A percentile compares a stretch with the other conserved stretches of the same genome.
Evolutionary conservation across 1,140 invertebrate species (phyloP).

Genomic region (Brevipalpus yothersi): DNA sequence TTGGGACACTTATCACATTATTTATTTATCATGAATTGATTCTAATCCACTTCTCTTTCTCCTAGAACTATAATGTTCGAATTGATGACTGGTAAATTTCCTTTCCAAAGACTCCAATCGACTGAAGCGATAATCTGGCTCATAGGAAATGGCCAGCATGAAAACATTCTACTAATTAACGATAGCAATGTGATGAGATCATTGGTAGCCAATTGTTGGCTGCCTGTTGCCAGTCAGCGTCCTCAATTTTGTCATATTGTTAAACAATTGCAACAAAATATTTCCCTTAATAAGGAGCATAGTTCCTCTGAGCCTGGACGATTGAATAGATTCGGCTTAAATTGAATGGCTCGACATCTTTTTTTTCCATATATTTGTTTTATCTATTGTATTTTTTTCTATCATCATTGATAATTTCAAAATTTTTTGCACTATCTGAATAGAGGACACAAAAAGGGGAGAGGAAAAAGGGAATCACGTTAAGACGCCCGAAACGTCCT

Average conservation of each 20-base stretch:
- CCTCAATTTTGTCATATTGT: slow-evolving; percentile 16
- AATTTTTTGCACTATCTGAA: no score
- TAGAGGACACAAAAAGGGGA: no score
- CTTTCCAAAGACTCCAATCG: slow-evolving; percentile 15
- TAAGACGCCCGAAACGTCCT: no score
- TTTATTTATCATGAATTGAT: not conserved
- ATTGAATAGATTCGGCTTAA: slow-evolving; percentile 12
- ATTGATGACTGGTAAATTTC: slow-evolving; percentile 17
- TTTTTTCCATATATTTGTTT: not conserved
- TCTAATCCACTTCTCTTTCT: not conserved
- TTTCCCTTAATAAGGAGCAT: slow-evolving; percentile 16
- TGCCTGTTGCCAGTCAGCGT: slow-evolving; percentile 13
- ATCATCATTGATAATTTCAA: not conserved
- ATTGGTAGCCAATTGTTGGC: slow-evolving; percentile 18
- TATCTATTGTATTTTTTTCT: not conserved
- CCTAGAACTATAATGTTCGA: slow-evolving; percentile 22
- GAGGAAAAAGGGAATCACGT: no score
- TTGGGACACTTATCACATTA: not conserved
- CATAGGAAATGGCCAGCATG: slow-evolving; percentile 16
- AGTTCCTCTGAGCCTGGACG: slow-evolving; percentile 18
- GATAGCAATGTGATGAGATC: slow-evolving; percentile 16
- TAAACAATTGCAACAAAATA: slow-evolving; percentile 10
- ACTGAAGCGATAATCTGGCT: slow-evolving; percentile 20
- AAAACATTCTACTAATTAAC: slow-evolving; percentile 15
- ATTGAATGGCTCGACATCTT: not conserved